These are phyloP conservation scores for Eulemur albifrons DNA, from an alignment of 2,797 vertebrate genomes.

Conservation along the genomic window DNA sequence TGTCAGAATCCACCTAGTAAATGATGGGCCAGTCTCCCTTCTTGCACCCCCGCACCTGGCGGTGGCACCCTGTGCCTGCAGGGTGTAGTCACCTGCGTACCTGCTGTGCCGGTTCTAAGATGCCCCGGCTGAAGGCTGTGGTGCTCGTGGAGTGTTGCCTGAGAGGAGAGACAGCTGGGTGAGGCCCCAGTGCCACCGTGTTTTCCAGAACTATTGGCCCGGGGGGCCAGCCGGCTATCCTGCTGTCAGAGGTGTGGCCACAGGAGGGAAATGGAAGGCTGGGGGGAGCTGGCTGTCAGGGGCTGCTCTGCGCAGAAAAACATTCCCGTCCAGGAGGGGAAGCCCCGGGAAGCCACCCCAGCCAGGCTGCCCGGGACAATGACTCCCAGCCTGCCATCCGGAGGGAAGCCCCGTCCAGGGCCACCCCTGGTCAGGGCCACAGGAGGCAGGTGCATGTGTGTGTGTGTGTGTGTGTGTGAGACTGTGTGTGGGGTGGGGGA, in stretches of 20 bases:
- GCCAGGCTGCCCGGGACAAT: not conserved
- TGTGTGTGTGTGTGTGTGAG: not conserved
- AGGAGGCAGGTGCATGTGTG: not conserved
- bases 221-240: not conserved
- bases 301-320: not conserved
- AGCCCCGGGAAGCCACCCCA: not conserved
- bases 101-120: rapidly evolving
- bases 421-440: not conserved
- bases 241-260: not conserved
- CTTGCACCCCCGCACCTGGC: not conserved
- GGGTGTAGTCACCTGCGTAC: not conserved
- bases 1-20: not conserved
- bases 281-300: not conserved
- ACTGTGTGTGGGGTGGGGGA: too few species aligned
- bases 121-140: not conserved
- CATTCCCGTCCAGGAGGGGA: not conserved
- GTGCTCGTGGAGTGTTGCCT: rapidly evolving
- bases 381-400: not conserved
- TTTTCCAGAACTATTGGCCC: not conserved
- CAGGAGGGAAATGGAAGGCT: not conserved
- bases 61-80: not conserved
- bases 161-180: not conserved
- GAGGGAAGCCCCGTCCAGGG: not conserved
- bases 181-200: not conserved
- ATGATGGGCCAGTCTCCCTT: too few species aligned